Evolutionary conservation across 2,113 vertebrate genomes (phyloP).

Genomic region (Australoheros scitulus): DNA sequence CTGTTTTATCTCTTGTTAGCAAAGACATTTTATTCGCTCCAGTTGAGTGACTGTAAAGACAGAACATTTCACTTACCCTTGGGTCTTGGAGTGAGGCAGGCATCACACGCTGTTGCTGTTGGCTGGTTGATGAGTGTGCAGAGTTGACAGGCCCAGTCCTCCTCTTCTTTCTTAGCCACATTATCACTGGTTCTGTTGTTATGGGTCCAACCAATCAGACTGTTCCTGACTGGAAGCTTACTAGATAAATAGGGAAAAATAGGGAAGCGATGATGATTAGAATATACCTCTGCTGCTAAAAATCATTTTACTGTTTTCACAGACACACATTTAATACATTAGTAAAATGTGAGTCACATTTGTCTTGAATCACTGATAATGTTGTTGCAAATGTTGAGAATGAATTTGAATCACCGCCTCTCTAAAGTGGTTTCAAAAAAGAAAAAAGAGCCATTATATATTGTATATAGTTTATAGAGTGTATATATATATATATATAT

Average conservation of each 20-base stretch:
- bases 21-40: conserved; percentile 23
- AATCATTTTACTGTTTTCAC: background rate
- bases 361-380: background rate
- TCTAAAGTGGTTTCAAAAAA: background rate
- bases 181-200: conserved; percentile 66
- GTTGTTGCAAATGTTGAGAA: background rate
- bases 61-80: conserved; percentile 77
- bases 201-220: conserved; percentile 77
- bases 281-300: background rate
- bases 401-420: background rate
- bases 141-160: conserved; percentile 86
- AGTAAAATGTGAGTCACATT: background rate
- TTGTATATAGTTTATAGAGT: background rate
- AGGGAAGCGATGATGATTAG: background rate
- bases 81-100: conserved; percentile 86
- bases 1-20: conserved; percentile 48
- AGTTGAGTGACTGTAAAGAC: conserved; percentile 27
- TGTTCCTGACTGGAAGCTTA: conserved; percentile 82
- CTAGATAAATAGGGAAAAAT: conserved; percentile 68
- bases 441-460: background rate
- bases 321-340: background rate
- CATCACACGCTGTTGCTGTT: conserved; percentile 83
- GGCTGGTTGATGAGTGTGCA: conserved; percentile 92
- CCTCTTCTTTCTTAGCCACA: conserved; percentile 82
- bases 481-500: too few relatives aligned